Evolutionary conservation across 2,888 invertebrate species (phyloP).

Genomic region (Andrena trimmerana): DNA sequence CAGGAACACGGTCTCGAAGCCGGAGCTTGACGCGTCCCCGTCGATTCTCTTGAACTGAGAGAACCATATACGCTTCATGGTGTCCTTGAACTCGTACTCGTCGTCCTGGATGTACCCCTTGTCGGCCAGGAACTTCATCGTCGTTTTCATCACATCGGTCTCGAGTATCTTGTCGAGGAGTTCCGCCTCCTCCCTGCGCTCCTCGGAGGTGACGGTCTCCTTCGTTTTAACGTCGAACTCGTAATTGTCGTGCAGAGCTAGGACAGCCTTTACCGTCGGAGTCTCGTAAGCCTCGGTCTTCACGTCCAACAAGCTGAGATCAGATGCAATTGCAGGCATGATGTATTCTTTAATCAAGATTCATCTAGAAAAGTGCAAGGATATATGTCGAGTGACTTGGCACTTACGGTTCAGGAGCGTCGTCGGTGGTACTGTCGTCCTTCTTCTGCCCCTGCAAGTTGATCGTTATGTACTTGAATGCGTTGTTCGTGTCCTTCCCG

Average conservation of each 20-base stretch:
- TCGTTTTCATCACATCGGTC: conserved; percentile 91
- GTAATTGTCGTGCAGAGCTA: conserved; percentile 93
- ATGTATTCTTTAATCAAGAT: neutral
- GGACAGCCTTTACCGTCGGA: conserved; percentile 91
- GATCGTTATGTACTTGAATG: conserved; percentile 89
- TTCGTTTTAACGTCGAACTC: conserved; percentile 90
- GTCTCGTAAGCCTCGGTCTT: conserved; percentile 89
- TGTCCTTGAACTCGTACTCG: conserved; percentile 88
- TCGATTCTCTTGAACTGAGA: conserved; percentile 92
- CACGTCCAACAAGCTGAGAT: conserved; percentile 89
- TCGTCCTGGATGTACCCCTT: conserved; percentile 86
- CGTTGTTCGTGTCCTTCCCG: conserved; percentile 91
- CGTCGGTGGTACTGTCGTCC: conserved; percentile 90
- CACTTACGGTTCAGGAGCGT: conserved; percentile 92
- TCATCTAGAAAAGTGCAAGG: neutral
- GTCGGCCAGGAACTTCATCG: conserved; percentile 88
- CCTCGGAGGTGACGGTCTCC: conserved; percentile 91
- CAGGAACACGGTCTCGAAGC: conserved; percentile 96
- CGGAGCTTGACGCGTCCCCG: conserved; percentile 93
- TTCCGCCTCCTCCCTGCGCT: conserved; percentile 91
- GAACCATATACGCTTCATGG: conserved; percentile 92
- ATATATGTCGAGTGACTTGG: neutral
- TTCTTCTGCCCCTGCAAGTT: conserved; percentile 92
- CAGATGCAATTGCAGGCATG: neutral
- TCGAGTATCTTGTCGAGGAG: conserved; percentile 92